Conservation (phyloP, 2,888 invertebrate species). For the Phania funesta region DNA sequence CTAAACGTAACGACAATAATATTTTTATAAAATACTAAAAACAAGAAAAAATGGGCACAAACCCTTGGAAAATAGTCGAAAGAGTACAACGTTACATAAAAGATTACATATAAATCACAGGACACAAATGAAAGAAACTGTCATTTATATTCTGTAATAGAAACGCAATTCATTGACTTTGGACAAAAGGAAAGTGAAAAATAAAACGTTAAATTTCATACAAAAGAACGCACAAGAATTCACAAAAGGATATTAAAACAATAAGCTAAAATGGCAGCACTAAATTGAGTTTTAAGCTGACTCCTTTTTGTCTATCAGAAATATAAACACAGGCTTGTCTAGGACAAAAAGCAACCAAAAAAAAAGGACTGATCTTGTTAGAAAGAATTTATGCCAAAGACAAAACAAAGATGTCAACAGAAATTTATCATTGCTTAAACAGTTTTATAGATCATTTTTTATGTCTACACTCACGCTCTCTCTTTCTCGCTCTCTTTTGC, state of each 20-base stretch:
- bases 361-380: constrained; percentile 47
- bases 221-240: constrained; percentile 13
- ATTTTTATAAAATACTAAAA: constrained; percentile 57
- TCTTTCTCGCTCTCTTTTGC: not conserved
- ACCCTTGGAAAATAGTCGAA: not conserved
- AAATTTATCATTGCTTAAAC: constrained; percentile 32
- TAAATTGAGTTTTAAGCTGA: constrained; percentile 20
- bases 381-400: constrained; percentile 40
- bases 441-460: constrained; percentile 46
- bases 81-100: constrained; percentile 3
- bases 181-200: not conserved
- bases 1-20: constrained; percentile 49
- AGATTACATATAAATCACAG: not conserved
- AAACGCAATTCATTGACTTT: constrained; percentile 39
- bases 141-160: constrained; percentile 24
- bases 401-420: constrained; percentile 55
- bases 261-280: not conserved
- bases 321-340: not conserved
- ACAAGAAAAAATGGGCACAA: constrained; percentile 19
- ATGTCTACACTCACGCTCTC: not conserved
- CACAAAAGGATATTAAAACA: constrained; percentile 42
- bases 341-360: not conserved
- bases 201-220: constrained; percentile 20
- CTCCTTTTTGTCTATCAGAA: constrained; percentile 47
- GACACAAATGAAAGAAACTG: constrained; percentile 4